Conservation (phyloP, 2,113 vertebrate genomes). For the Proteles cristata region DNA sequence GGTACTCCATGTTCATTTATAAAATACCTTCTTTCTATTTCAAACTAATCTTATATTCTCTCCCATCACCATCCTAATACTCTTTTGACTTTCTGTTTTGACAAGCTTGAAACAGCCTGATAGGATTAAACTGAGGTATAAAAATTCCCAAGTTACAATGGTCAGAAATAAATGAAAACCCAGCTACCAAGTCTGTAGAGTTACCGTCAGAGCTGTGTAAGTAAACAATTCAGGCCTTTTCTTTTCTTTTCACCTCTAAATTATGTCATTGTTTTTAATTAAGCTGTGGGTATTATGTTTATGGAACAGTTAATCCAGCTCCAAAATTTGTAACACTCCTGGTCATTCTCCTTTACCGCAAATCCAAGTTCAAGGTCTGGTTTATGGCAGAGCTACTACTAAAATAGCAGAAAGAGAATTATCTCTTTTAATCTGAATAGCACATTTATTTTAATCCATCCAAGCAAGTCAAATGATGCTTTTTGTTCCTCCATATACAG, state of each 20-base stretch:
- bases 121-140: conserved; percentile 52
- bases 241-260: not conserved
- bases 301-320: conserved; percentile 34
- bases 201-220: conserved; percentile 27
- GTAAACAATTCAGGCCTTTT: not conserved
- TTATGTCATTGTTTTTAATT: conserved; percentile 62
- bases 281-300: conserved; percentile 22
- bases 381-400: not conserved
- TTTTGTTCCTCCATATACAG: not conserved
- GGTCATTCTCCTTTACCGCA: conserved; percentile 24
- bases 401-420: conserved; percentile 50
- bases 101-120: conserved; percentile 72
- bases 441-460: conserved; percentile 54
- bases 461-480: conserved; percentile 20
- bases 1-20: conserved; percentile 73
- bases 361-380: conserved; percentile 14
- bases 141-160: conserved; percentile 27
- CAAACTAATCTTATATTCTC: conserved; percentile 73
- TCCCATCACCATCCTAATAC: conserved; percentile 43
- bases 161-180: conserved; percentile 63
- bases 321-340: not conserved
- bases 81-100: conserved; percentile 69
- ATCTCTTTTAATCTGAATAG: conserved; percentile 52
- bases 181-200: not conserved
- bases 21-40: conserved; percentile 70